phyloP scores from a whole-genome alignment of 2,888 invertebrate species.

The Pammene fasciana region DNA sequence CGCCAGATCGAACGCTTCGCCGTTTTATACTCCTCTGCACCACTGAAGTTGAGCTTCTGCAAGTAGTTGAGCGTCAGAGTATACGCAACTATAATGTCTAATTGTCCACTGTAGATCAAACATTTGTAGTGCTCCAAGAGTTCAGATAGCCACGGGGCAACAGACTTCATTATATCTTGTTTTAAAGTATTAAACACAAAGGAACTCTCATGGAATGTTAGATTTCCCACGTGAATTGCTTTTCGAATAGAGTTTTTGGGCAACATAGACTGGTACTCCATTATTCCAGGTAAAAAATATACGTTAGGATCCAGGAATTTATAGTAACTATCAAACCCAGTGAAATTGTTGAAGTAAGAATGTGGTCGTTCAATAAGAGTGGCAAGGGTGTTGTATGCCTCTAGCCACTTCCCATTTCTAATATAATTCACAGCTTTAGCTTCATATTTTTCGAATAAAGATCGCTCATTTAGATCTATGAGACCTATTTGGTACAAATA shows the following conservation, averaged over 20 bases:
- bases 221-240: conserved; percentile 90
- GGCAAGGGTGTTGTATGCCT: background rate
- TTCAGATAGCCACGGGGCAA: conserved; percentile 85
- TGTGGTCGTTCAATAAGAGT: background rate
- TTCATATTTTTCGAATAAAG: conserved; percentile 6
- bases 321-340: conserved; percentile 3
- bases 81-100: conserved; percentile 91
- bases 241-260: conserved; percentile 74
- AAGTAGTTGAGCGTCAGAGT: conserved; percentile 89
- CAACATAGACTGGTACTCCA: conserved; percentile 60
- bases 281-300: conserved; percentile 65
- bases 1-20: conserved; percentile 84
- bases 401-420: background rate
- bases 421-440: background rate
- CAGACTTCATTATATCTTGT: conserved; percentile 87
- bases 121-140: conserved; percentile 84
- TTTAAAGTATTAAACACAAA: conserved; percentile 83
- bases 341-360: conserved; percentile 9
- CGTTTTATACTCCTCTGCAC: conserved; percentile 79
- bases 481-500: conserved; percentile 10
- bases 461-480: background rate
- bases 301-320: conserved; percentile 75
- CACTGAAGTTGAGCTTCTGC: conserved; percentile 83
- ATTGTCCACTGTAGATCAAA: conserved; percentile 90
- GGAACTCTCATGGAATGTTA: conserved; percentile 80